Evolutionary conservation across 2,888 invertebrate species (phyloP), one percentile per base, ranked within the genome.

Genomic region (Erebia epiphron): DNA sequence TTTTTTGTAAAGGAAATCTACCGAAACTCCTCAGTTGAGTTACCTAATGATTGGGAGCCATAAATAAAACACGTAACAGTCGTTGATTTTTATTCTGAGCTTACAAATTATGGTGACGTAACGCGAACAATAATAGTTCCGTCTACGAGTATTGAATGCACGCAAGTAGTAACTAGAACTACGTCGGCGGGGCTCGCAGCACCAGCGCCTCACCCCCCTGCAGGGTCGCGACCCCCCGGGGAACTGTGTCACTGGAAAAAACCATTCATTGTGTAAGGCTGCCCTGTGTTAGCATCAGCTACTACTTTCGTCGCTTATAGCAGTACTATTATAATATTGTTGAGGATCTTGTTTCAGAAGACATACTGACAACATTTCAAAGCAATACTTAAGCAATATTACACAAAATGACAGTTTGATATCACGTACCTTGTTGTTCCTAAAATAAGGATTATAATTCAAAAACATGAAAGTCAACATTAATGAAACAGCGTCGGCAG

Each of bases 141-240:
- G 54, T 9, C 10, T 54, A 10, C 54, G 10, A 54, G 54, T 18
- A 10, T 9, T 54, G 10, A 11, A 7, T 18, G 10, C 18, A 10
- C 54, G 54, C 16, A 54, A 16, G n/a, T 16, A 52, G n/a, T 9
- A 52, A 58, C 35, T 58, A 8, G 66, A 11, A 13, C 58, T 66
- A 65, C 41, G 79, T 74, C 0, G 84, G 78, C 5, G 60, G 60
- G 2, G 60, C 80, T 13, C 76, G 75, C 1, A 87, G 71, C 0
- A 87, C 79, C 7, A 89, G 41, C 0, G 85, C 85, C 74, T 89
- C 88, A 14, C 88, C 88, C 0, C 86, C 74, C 58, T 75, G 78
- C 2, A 88, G 78, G 1, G 77, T 79, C 14, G 86, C 56, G 2
- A 68, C 69, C 0, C 79, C 81, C 7, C 79, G 58, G 1, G 75